Evolutionary conservation across 2,113 vertebrate genomes (phyloP).

Genomic region (Brachyhypopomus gauderio): DNA sequence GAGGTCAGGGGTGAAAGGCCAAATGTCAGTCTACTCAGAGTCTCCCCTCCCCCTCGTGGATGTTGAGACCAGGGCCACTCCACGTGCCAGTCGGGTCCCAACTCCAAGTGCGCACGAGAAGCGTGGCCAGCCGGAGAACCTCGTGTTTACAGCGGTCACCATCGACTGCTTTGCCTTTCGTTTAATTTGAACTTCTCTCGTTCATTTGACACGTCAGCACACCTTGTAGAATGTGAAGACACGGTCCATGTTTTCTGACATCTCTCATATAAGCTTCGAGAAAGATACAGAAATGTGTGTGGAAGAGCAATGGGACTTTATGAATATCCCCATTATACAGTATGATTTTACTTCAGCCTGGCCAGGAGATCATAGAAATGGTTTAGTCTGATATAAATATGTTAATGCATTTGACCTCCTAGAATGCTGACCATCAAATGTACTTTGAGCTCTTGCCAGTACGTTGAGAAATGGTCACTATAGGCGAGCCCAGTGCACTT

Average conservation of each 20-base stretch:
- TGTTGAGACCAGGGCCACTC: slow-evolving; percentile 24
- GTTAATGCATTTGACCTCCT: slow-evolving; percentile 24
- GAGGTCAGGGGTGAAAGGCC: slow-evolving; percentile 72
- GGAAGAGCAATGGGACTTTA: slow-evolving; percentile 39
- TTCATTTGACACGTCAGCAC: slow-evolving; percentile 63
- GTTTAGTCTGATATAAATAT: slow-evolving; percentile 8
- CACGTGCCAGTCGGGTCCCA: slow-evolving; percentile 29
- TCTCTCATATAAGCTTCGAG: slow-evolving; percentile 37
- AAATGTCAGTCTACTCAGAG: slow-evolving; percentile 43
- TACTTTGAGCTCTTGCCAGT: slow-evolving; percentile 26
- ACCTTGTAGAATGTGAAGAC: slow-evolving; percentile 56
- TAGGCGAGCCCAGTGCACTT: slow-evolving; percentile 30
- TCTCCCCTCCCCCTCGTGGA: slow-evolving; percentile 35
- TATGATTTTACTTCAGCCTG: slow-evolving; percentile 39
- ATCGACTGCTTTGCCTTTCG: slow-evolving; percentile 56
- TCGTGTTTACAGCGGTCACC: slow-evolving; percentile 58
- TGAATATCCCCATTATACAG: slow-evolving; percentile 1
- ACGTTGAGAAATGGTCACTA: slow-evolving; percentile 29
- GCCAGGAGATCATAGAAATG: slow-evolving; percentile 30
- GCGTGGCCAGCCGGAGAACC: slow-evolving; percentile 48
- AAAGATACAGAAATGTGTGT: slow-evolving; percentile 35
- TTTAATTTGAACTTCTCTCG: slow-evolving; percentile 53
- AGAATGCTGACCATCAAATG: slow-evolving; percentile 25
- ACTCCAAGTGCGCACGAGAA: slow-evolving; percentile 42
- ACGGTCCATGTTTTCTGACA: slow-evolving; percentile 51